phyloP scores from a whole-genome alignment of 2,888 invertebrate genomes.

The Ormyrus labotus region DNA sequence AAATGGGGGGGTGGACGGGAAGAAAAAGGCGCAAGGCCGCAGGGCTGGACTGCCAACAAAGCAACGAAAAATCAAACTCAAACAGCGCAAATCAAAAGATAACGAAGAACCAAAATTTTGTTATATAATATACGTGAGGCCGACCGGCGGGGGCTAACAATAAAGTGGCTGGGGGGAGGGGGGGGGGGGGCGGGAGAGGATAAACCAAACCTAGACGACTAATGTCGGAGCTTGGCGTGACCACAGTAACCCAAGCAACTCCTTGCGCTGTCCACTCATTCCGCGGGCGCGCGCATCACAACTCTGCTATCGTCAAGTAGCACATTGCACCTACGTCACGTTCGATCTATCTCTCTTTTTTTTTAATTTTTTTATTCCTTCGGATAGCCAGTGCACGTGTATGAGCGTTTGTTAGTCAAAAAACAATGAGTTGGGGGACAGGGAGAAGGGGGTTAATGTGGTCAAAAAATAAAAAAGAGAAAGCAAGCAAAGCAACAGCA shows the following conservation, averaged over 20 bases:
- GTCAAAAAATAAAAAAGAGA: conserved; percentile 70
- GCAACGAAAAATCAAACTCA: neutral
- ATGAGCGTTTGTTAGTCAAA: conserved; percentile 67
- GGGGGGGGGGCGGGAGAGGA: neutral
- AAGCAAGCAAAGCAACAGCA: conserved; percentile 72
- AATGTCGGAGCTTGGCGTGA: conserved; percentile 72
- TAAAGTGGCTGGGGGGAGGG: neutral
- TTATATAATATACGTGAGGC: neutral
- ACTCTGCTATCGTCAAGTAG: conserved; percentile 50
- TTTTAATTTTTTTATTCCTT: conserved; percentile 46
- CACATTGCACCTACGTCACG: conserved; percentile 59
- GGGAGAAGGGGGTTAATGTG: conserved; percentile 75
- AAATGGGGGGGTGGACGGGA: conserved; percentile 36
- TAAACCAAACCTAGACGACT: conserved; percentile 63
- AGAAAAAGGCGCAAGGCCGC: neutral
- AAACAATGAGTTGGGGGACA: conserved; percentile 69
- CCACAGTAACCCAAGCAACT: conserved; percentile 75
- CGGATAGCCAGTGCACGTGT: conserved; percentile 67
- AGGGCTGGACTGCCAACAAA: neutral
- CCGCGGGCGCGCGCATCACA: conserved; percentile 14
- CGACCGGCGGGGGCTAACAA: no score
- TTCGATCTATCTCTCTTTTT: no score
- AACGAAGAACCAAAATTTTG: conserved; percentile 25
- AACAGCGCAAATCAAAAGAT: conserved; percentile 57
- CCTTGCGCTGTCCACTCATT: conserved; percentile 67